Evolutionary conservation across 2,797 vertebrate genomes (phyloP).

Genomic region (Morus bassanus): DNA sequence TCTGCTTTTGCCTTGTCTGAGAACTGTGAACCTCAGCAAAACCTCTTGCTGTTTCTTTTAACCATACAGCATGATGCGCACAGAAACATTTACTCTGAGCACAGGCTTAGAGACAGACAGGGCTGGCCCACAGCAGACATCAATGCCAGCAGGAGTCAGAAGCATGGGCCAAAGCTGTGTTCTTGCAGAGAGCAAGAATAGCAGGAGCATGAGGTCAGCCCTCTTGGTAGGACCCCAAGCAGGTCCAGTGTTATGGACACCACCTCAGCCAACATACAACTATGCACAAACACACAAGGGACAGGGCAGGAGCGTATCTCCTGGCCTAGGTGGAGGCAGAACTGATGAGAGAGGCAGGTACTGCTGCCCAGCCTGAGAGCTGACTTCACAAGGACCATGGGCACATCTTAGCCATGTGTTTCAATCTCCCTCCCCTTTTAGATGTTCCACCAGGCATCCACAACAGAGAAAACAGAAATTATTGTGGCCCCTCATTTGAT

Average conservation of each 20-base stretch:
- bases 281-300: neutral
- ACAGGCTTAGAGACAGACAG: neutral
- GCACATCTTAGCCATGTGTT: rapidly evolving
- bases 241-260: neutral
- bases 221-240: neutral
- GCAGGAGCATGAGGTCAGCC: rapidly evolving
- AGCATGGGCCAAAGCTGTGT: neutral
- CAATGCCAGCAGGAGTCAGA: neutral
- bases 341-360: neutral
- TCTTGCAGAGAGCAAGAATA: neutral
- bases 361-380: neutral
- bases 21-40: neutral
- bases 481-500: neutral
- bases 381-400: neutral
- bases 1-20: neutral
- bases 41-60: neutral
- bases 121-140: neutral
- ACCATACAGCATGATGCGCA: rapidly evolving
- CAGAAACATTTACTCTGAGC: neutral
- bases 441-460: neutral
- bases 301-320: neutral
- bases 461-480: neutral
- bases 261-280: neutral
- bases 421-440: neutral
- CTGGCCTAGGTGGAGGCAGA: neutral